phyloP scores from a whole-genome alignment of 2,797 vertebrate species.

The Margarornis squamiger region DNA sequence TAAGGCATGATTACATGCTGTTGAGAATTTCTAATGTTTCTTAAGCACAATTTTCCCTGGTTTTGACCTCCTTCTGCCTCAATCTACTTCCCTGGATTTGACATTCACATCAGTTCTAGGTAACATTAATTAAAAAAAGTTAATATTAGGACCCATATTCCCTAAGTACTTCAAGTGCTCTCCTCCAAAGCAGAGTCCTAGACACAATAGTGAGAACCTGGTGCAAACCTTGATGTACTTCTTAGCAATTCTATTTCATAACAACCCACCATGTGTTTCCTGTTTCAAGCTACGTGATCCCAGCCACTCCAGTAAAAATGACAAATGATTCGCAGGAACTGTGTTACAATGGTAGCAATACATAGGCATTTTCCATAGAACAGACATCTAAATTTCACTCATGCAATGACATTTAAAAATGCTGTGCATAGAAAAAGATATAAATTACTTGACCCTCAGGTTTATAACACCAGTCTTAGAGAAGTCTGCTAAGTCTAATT shows the following conservation, averaged over 20 bases:
- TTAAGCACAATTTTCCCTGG: not conserved
- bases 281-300: not conserved
- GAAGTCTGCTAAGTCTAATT: not conserved
- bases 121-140: not conserved
- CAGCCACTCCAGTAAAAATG: not conserved
- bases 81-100: not conserved
- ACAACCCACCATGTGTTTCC: not conserved
- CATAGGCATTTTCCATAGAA: not conserved
- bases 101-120: not conserved
- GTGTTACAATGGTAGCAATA: not conserved
- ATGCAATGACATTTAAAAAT: not conserved
- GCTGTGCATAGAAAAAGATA: not conserved
- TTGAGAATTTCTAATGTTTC: not conserved
- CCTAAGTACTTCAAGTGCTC: not conserved
- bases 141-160: not conserved
- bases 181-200: not conserved
- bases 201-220: not conserved
- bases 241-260: not conserved
- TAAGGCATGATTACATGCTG: not conserved
- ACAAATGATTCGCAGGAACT: not conserved
- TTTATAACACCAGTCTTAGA: not conserved
- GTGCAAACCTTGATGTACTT: not conserved
- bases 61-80: not conserved
- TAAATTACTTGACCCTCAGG: not conserved
- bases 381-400: not conserved